A percentile compares a stretch with the other conserved stretches of the same genome.
Evolutionary conservation across 2,888 invertebrate species (phyloP).

Genomic region (Eupithecia exiguata): DNA sequence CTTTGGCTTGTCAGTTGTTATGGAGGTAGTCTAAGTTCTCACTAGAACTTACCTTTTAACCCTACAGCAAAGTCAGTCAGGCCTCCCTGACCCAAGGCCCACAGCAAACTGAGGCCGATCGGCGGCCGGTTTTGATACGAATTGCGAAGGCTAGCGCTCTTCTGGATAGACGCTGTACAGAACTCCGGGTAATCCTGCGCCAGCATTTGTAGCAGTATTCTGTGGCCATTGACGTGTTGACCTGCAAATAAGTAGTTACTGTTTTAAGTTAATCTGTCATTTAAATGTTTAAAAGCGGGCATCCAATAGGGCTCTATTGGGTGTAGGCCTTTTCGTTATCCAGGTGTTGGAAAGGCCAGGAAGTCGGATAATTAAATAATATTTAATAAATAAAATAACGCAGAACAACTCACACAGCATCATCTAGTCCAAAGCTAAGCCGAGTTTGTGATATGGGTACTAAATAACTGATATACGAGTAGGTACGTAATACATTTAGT

Average conservation of each 20-base stretch:
- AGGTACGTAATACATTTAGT: too few relatives aligned
- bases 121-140: constrained; percentile 91
- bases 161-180: constrained; percentile 84
- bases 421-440: too few relatives aligned
- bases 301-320: neutral
- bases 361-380: too few relatives aligned
- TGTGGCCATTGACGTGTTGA: constrained; percentile 86
- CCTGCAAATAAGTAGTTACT: constrained; percentile 55
- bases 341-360: neutral
- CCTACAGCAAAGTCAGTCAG: constrained; percentile 86
- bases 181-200: constrained; percentile 86
- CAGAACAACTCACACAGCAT: too few relatives aligned
- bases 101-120: constrained; percentile 88
- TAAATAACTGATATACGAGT: too few relatives aligned
- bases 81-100: constrained; percentile 91
- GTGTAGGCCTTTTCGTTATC: neutral
- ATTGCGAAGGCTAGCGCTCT: constrained; percentile 85
- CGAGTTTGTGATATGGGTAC: too few relatives aligned
- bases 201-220: constrained; percentile 88
- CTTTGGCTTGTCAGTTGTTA: neutral
- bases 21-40: neutral
- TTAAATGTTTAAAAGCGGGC: neutral
- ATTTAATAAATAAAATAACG: too few relatives aligned
- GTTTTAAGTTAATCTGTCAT: too few relatives aligned
- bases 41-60: constrained; percentile 82